Conservation (phyloP, 2,797 vertebrate species). For the Tenualosa ilisha region DNA sequence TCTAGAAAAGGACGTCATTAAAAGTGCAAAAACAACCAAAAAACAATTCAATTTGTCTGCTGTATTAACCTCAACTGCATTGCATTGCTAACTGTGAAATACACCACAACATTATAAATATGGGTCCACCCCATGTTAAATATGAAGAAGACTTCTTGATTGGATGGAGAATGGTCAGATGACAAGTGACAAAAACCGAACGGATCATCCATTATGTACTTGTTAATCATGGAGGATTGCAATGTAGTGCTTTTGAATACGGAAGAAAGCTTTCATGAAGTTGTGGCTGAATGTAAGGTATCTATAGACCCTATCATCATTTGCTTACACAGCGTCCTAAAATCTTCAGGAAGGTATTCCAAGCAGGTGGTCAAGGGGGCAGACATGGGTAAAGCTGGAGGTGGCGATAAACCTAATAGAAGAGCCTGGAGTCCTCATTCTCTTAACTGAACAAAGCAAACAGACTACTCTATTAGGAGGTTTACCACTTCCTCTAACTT, state of each 20-base stretch:
- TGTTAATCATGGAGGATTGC: neutral
- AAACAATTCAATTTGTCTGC: neutral
- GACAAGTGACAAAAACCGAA: neutral
- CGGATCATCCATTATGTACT: neutral
- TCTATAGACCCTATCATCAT: neutral
- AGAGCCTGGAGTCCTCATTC: no score
- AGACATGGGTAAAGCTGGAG: no score
- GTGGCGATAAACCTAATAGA: no score
- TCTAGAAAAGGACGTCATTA: neutral
- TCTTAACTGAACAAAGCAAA: no score
- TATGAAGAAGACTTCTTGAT: neutral
- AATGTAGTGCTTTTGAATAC: neutral
- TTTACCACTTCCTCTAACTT: no score
- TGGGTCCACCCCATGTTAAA: neutral
- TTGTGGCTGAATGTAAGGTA: neutral
- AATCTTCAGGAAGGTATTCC: neutral
- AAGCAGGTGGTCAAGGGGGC: no score
- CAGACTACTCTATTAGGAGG: no score
- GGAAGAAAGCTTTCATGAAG: neutral
- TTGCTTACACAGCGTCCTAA: neutral
- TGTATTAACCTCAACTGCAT: neutral
- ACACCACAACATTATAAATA: neutral
- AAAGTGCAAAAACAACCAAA: constrained; percentile 7
- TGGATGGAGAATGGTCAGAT: neutral
- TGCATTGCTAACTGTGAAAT: neutral